A percentile compares a stretch with the other conserved stretches of the same genome.
Conservation (phyloP, 2,113 vertebrate species). For the Scophthalmus maximus region DNA sequence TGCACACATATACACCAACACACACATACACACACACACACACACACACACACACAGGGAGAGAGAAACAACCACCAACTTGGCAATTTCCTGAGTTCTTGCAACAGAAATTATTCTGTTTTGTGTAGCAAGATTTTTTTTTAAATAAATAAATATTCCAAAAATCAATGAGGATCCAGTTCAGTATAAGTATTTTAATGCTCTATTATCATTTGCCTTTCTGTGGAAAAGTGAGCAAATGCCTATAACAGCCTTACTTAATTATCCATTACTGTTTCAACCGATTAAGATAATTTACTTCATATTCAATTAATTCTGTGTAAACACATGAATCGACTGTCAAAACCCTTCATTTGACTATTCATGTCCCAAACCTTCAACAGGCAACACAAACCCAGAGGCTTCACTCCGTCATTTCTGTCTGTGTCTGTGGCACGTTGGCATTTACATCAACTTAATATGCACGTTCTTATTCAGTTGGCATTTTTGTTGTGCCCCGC, state of each 20-base stretch:
- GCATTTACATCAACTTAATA: conserved; percentile 44
- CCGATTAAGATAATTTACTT: neutral
- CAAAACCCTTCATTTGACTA: conserved; percentile 22
- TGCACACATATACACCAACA: conserved; percentile 14
- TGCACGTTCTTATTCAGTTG: conserved; percentile 25
- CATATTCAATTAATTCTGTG: neutral
- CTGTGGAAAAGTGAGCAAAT: neutral
- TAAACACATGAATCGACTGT: conserved; percentile 15
- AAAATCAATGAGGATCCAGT: conserved; percentile 7
- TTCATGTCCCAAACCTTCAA: conserved; percentile 10
- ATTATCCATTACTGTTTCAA: neutral
- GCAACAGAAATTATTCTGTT: neutral
- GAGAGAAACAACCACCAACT: conserved; percentile 11
- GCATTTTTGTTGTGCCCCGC: conserved; percentile 16
- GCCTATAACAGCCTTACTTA: neutral
- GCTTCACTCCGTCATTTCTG: conserved; percentile 21
- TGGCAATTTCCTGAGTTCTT: conserved; percentile 3
- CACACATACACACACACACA: neutral
- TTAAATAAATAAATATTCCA: neutral
- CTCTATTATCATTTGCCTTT: conserved; percentile 3
- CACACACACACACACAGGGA: conserved; percentile 1
- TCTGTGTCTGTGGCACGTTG: conserved; percentile 24
- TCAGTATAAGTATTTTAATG: neutral
- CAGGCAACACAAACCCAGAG: neutral
- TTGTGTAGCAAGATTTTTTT: neutral